Evolutionary conservation across 2,113 vertebrate genomes (phyloP).

Genomic region (Marmota flaviventris): DNA sequence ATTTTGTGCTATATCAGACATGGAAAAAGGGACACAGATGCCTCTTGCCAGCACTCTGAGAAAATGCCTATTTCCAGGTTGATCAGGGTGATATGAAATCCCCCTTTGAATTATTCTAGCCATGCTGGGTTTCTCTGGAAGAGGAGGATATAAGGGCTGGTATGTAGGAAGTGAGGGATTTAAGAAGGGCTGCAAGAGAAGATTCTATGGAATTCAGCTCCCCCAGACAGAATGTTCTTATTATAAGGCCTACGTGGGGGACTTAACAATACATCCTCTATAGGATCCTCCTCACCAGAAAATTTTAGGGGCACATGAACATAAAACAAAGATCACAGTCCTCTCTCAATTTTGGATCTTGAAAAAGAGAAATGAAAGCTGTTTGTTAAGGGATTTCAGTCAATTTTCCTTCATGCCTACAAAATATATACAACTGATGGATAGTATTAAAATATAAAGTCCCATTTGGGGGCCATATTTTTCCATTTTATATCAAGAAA

Average conservation of each 20-base stretch:
- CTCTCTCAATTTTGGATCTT: background rate
- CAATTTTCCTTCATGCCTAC: background rate
- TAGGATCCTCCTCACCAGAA: background rate
- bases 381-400: background rate
- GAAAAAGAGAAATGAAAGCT: background rate
- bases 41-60: background rate
- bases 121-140: background rate
- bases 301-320: background rate
- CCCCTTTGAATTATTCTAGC: background rate
- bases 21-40: background rate
- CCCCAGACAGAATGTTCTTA: background rate
- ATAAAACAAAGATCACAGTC: background rate
- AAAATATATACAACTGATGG: background rate
- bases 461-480: background rate
- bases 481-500: background rate
- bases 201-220: background rate
- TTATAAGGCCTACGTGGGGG: background rate
- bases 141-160: background rate
- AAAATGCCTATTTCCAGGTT: background rate
- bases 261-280: background rate
- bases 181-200: background rate
- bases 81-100: background rate
- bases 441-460: background rate
- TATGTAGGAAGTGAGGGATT: background rate
- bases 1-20: background rate